A percentile compares a stretch with the other conserved stretches of the same genome.
Evolutionary conservation across 53 echinoderm and acorn worm genomes (phyloP).

Genomic region (Stichopus horrens): DNA sequence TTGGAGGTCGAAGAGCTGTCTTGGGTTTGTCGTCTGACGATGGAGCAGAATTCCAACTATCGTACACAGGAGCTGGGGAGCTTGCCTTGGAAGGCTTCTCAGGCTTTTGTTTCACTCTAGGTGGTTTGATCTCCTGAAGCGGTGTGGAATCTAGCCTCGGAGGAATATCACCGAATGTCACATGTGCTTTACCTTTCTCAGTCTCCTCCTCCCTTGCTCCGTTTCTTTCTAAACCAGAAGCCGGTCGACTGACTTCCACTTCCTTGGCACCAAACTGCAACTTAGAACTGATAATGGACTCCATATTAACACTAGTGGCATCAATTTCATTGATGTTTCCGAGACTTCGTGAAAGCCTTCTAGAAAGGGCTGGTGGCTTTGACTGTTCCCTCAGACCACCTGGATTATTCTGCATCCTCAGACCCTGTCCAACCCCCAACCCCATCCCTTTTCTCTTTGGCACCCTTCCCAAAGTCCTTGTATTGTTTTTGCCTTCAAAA

Average conservation of each 20-base stretch:
- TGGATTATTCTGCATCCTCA: background rate
- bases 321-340: constrained; percentile 29
- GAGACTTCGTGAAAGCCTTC: constrained; percentile 35
- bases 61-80: background rate
- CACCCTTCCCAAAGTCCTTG: constrained; percentile 25
- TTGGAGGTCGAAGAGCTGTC: background rate
- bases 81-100: background rate
- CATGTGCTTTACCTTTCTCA: background rate
- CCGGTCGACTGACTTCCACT: background rate
- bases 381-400: background rate
- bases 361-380: constrained; percentile 14
- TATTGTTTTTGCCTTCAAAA: constrained; percentile 1
- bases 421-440: background rate
- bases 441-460: background rate
- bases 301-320: background rate
- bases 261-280: background rate
- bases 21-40: background rate
- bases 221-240: background rate
- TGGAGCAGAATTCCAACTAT: background rate
- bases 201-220: background rate
- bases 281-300: background rate
- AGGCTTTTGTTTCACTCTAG: background rate
- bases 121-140: background rate
- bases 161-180: constrained; percentile 4
- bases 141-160: background rate